Percentiles rank a stretch among this genome's conserved stretches.
Evolutionary conservation across 2,797 vertebrate species (phyloP).

Genomic region (Neostethus bicornis): DNA sequence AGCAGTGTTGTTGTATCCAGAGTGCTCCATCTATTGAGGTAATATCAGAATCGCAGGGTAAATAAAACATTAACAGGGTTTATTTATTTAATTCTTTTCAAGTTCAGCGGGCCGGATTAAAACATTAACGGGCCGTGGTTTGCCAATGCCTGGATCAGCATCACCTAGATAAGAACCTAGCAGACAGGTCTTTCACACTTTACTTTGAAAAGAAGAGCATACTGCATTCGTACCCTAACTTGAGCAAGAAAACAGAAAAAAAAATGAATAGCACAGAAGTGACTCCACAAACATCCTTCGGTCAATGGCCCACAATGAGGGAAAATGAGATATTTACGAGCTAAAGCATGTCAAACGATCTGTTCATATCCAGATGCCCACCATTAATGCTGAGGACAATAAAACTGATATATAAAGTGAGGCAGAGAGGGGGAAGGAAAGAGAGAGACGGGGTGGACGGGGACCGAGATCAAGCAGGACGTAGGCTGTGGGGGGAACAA

Average conservation of each 20-base stretch:
- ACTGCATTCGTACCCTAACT: neutral
- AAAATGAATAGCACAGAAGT: neutral
- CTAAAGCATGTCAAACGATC: constrained; percentile 17
- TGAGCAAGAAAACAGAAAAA: constrained; percentile 13
- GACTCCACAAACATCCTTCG: neutral
- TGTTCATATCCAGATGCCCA: neutral
- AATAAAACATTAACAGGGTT: too few species aligned
- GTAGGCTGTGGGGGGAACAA: constrained; percentile 70
- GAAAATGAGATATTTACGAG: constrained; percentile 24
- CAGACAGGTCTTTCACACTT: too few species aligned
- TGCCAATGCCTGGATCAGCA: too few species aligned
- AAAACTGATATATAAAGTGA: constrained; percentile 9
- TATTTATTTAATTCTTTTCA: too few species aligned
- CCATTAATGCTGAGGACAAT: constrained; percentile 13
- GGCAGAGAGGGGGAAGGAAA: constrained; percentile 8
- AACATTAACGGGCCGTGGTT: too few species aligned
- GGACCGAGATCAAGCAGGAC: constrained; percentile 68
- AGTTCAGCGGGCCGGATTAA: too few species aligned
- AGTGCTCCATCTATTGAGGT: too few species aligned
- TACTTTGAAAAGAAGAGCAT: too few species aligned
- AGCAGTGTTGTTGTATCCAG: too few species aligned
- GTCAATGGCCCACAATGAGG: constrained; percentile 23
- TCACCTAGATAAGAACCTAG: too few species aligned
- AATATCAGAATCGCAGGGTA: too few species aligned
- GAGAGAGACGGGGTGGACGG: constrained; percentile 29